Percentiles rank a stretch among this genome's conserved stretches.
phyloP scores from a whole-genome alignment of 2,888 invertebrate genomes.

The Torymus auratus region DNA sequence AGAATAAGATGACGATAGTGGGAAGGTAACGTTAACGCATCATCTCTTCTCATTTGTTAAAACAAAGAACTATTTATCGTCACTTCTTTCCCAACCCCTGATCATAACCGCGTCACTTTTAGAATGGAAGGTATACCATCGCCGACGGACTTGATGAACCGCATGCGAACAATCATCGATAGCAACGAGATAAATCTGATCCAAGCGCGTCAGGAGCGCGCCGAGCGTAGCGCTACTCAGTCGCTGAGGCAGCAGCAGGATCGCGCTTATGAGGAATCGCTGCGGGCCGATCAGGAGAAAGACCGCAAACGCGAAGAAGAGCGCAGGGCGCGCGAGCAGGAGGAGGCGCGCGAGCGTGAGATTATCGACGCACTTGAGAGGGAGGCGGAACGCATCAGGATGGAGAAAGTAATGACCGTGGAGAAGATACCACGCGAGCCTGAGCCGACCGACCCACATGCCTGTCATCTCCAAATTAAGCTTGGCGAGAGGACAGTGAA shows the following conservation, averaged over 20 bases:
- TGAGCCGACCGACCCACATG: slow-evolving; percentile 81
- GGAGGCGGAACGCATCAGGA: slow-evolving; percentile 80
- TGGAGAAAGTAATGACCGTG: slow-evolving; percentile 83
- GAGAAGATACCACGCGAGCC: slow-evolving; percentile 87
- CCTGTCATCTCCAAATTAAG: slow-evolving; percentile 92
- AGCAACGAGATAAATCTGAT: slow-evolving; percentile 93
- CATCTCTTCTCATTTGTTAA: too few species aligned
- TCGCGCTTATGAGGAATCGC: slow-evolving; percentile 93
- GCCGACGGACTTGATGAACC: slow-evolving; percentile 83
- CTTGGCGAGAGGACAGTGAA: slow-evolving; percentile 93
- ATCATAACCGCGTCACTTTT: slow-evolving; percentile 10
- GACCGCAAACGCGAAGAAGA: slow-evolving; percentile 85
- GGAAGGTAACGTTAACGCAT: slow-evolving; percentile 77
- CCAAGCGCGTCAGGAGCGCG: slow-evolving; percentile 90
- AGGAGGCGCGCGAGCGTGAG: slow-evolving; percentile 78
- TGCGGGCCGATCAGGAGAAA: slow-evolving; percentile 96
- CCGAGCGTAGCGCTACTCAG: slow-evolving; percentile 90
- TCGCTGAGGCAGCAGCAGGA: slow-evolving; percentile 94
- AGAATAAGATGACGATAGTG: slow-evolving; percentile 95
- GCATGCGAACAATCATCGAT: slow-evolving; percentile 86
- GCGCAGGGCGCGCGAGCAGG: slow-evolving; percentile 78
- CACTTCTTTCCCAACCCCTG: background rate
- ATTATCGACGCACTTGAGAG: slow-evolving; percentile 79
- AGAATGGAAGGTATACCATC: slow-evolving; percentile 92
- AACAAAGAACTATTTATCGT: too few species aligned